Conservation (phyloP, 2,888 invertebrate species). For the Agrochola circellaris region DNA sequence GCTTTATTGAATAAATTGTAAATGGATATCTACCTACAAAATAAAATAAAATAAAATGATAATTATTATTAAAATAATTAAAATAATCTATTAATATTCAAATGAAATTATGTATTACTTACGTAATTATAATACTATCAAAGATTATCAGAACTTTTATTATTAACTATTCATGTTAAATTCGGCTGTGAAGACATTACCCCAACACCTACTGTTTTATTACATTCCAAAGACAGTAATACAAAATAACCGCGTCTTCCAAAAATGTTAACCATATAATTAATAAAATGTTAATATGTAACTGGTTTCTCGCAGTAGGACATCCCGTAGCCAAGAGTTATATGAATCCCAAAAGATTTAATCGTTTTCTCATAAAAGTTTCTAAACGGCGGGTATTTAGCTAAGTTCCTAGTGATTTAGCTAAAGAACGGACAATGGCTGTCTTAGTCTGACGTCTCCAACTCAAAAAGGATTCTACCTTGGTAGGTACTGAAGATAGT, state of each 20-base stretch:
- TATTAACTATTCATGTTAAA: constrained; percentile 34
- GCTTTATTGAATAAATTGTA: background rate
- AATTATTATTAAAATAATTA: constrained; percentile 5
- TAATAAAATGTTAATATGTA: constrained; percentile 56
- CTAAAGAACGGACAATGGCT: background rate
- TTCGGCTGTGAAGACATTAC: constrained; percentile 55
- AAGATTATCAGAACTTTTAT: constrained; percentile 19
- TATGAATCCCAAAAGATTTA: background rate
- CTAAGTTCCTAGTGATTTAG: background rate
- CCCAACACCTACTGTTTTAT: constrained; percentile 76
- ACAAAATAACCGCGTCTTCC: constrained; percentile 52
- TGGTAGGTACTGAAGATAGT: too few species aligned
- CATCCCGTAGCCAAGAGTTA: background rate
- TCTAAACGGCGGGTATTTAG: background rate
- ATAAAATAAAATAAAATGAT: too few species aligned
- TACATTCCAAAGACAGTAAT: constrained; percentile 51
- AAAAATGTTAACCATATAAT: constrained; percentile 55
- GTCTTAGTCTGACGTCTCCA: background rate
- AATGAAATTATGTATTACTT: constrained; percentile 17
- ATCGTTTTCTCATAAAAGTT: background rate
- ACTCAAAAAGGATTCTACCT: background rate
- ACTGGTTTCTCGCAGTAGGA: constrained; percentile 46
- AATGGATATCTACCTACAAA: background rate
- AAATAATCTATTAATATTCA: constrained; percentile 31
- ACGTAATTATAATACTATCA: constrained; percentile 19